A percentile compares a stretch with the other conserved stretches of the same genome.
Conservation (phyloP, 2,113 vertebrate species). For the Scatophagus argus region DNA sequence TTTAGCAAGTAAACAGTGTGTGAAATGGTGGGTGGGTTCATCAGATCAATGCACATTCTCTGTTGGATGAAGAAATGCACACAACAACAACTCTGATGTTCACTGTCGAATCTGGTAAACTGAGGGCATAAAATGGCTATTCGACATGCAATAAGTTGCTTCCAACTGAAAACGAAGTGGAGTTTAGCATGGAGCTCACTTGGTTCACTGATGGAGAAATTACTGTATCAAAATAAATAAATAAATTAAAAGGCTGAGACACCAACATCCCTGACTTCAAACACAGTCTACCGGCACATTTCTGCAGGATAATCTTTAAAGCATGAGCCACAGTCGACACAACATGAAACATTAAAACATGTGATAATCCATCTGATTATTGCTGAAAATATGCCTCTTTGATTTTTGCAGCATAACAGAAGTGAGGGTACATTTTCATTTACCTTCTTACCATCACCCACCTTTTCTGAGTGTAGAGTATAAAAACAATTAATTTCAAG, state of each 20-base stretch:
- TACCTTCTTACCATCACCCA: not conserved
- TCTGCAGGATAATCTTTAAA: not conserved
- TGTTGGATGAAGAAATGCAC: not conserved
- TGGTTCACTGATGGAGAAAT: not conserved
- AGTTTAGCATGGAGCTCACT: not conserved
- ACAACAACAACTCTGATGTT: not conserved
- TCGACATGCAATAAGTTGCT: not conserved
- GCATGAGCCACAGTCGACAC: not conserved
- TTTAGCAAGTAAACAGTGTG: not conserved
- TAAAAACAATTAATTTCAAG: not conserved
- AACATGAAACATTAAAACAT: not conserved
- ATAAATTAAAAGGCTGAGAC: not conserved
- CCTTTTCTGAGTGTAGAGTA: not conserved
- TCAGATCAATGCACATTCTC: not conserved
- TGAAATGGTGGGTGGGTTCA: not conserved
- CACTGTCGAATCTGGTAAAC: not conserved
- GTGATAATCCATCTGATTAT: not conserved
- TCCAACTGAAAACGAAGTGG: not conserved
- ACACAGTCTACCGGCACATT: not conserved
- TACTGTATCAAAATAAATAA: not conserved
- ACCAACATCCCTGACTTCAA: not conserved
- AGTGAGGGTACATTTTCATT: not conserved
- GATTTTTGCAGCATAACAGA: not conserved
- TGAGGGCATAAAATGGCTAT: not conserved
- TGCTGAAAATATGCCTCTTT: not conserved